Evolutionary conservation across 2,113 vertebrate genomes (phyloP).

Genomic region (Gymnogyps californianus): DNA sequence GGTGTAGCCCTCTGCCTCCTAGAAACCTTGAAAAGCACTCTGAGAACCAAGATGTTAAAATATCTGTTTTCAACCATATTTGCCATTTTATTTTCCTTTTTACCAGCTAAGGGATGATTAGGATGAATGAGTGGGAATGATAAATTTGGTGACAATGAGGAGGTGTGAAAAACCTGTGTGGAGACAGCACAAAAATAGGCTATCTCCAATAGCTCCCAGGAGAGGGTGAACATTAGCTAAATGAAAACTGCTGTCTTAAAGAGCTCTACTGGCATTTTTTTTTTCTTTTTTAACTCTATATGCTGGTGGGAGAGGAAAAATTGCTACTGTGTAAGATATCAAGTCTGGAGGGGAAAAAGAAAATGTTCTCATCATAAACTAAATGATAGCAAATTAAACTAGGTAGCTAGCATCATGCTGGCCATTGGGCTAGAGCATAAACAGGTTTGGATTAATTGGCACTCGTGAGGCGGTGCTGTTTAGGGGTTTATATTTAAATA

Average conservation of each 20-base stretch:
- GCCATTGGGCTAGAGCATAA: neutral
- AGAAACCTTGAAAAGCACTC: neutral
- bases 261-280: neutral
- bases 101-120: neutral
- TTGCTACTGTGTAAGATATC: neutral
- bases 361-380: neutral
- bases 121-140: neutral
- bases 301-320: neutral
- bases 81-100: neutral
- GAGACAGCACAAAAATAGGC: neutral
- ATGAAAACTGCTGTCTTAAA: neutral
- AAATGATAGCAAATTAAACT: neutral
- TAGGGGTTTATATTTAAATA: neutral
- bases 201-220: neutral
- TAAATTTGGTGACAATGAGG: neutral
- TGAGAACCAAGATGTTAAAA: neutral
- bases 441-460: neutral
- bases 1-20: neutral
- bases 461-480: neutral
- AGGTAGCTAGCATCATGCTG: neutral
- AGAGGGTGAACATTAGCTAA: neutral
- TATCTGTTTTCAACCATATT: accelerated
- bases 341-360: neutral
- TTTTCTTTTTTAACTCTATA: neutral
- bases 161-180: neutral